Conservation (phyloP, 2,113 vertebrate species). For the Dromiciops gliroides region DNA sequence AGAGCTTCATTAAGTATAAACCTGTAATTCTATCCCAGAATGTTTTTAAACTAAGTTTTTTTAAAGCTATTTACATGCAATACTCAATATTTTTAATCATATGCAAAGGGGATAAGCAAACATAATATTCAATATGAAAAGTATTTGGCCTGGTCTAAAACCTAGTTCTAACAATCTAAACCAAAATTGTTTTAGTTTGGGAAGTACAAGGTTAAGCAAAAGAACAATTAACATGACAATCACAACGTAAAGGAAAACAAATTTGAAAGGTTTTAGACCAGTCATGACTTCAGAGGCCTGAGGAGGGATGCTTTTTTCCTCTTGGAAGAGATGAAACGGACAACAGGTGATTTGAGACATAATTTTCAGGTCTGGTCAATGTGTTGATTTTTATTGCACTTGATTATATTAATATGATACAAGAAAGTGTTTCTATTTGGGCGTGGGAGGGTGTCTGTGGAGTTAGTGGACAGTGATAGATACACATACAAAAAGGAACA, state of each 20-base stretch:
- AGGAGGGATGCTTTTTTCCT: background rate
- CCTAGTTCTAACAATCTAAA: background rate
- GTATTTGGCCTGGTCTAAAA: background rate
- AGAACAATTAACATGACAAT: background rate
- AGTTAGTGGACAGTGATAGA: background rate
- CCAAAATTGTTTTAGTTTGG: background rate
- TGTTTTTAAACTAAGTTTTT: conserved; percentile 21
- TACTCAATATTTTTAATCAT: background rate
- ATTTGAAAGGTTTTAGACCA: background rate
- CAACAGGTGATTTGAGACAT: background rate
- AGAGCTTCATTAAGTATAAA: background rate
- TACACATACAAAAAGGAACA: background rate
- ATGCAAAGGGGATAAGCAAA: background rate
- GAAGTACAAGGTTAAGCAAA: background rate
- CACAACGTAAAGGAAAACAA: background rate
- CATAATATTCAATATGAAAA: background rate
- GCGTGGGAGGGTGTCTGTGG: background rate
- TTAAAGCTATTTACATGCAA: background rate
- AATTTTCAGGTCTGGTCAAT: background rate
- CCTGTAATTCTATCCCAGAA: conserved; percentile 16
- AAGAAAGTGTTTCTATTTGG: background rate
- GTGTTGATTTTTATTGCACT: background rate
- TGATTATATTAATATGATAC: background rate
- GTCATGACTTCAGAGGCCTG: background rate
- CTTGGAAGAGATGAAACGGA: background rate